Base-by-base conservation (phyloP, 2,888 invertebrate genomes). In the Drosophila meridiana region DNA sequence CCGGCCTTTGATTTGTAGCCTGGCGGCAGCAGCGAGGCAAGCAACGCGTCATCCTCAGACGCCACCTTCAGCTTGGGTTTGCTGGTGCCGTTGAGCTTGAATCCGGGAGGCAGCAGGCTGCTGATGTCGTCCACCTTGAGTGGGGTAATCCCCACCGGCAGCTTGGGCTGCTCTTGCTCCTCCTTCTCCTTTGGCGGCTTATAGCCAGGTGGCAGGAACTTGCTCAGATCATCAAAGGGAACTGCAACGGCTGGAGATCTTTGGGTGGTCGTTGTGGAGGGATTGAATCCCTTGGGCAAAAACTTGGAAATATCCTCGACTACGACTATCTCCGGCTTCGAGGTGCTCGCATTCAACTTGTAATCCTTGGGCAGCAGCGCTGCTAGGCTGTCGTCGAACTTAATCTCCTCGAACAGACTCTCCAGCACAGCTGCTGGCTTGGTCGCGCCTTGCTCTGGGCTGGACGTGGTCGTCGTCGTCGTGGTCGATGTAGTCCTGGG, bases 141-240 rank as follows among this genome's bases (percentile, higher is more conserved):
- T 4, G 86, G 80, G 0, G 68, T 78, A 4, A 89, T 75, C 5
- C 66, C 80, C 4, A 28, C 30, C 0, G 66, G 60, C 20, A 72
- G 20, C 53, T 84, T 80, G 13, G 79, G 60, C 13, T 78, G 73
- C 0, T 61, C 40, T n/a, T 65, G 20, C 13, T 78, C 73, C 0
- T 61, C 40, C 14, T 65, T 73, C 9, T 74, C 79, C 30, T 87
- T 83, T 4, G 87, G 74, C 8, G 91, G 69, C 45, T 96, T 96
- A 83, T 94, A 96, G 4, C 95, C 96, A 9, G 95, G 94, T n/a
- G 96, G 96, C 73, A 96, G 92, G 56, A 96, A 94, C 77, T 95
- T 94, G 82, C 93, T 94, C 0, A 95, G 83, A 78, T 95, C 95
- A 78, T 95, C 95, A 4, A 90, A 88, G 50, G 94, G 93, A 82